Conservation (phyloP, 92 coral and sea anemone species). For the Palythoa grandiflora region DNA sequence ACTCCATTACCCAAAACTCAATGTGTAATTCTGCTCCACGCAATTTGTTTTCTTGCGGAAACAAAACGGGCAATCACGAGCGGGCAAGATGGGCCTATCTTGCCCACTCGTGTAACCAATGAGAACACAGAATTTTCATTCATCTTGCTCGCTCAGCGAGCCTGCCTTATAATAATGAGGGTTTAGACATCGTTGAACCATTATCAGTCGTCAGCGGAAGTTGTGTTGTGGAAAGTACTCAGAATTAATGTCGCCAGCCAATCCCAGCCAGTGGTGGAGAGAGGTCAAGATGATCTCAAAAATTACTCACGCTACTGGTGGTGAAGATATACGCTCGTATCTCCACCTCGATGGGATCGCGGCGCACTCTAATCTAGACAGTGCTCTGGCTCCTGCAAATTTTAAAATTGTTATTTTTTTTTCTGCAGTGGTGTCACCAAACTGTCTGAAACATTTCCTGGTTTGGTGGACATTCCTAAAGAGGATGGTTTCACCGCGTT, state of each 20-base stretch:
- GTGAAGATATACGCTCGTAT: constrained; percentile 24
- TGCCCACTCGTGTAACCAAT: too few relatives aligned
- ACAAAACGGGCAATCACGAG: too few relatives aligned
- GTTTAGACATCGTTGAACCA: not conserved
- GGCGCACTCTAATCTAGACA: not conserved
- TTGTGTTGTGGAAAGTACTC: not conserved
- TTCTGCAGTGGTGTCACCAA: constrained; percentile 69
- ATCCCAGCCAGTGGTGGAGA: not conserved
- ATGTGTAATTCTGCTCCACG: too few relatives aligned
- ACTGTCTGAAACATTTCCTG: constrained; percentile 67
- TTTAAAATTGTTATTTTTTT: too few relatives aligned
- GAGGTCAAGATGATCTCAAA: not conserved
- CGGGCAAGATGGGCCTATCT: too few relatives aligned
- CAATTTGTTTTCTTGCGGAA: too few relatives aligned
- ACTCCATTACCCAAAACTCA: too few relatives aligned
- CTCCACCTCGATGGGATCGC: constrained; percentile 1
- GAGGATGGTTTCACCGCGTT: constrained; percentile 80
- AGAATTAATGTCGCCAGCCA: not conserved
- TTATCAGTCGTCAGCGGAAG: not conserved
- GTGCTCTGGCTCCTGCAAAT: not conserved
- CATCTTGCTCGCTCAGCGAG: too few relatives aligned
- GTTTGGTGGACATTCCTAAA: constrained; percentile 71
- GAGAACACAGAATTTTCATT: too few relatives aligned
- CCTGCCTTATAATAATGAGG: not conserved
- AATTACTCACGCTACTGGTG: not conserved